Evolutionary conservation across 1,140 invertebrate genomes (phyloP), one percentile per base, ranked within the genome.

Genomic region (Lutraria rhynchaena): DNA sequence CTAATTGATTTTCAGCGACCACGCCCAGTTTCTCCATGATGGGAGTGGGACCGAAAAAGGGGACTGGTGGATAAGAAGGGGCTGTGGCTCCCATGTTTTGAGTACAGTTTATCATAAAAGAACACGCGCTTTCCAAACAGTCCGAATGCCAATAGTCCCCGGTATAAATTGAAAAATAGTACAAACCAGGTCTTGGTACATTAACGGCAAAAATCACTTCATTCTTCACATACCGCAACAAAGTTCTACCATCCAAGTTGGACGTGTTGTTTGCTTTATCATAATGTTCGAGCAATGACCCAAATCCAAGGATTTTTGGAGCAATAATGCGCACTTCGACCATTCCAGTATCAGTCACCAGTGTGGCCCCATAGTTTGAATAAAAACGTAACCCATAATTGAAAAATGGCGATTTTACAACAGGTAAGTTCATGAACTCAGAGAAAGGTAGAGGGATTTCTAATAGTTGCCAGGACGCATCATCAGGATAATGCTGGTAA

Each of bases 401-500:
- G 67, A 91, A 91, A 76, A 92, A 92, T 37, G 91, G 91, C 11
- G 91, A 92, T 60, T 92, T 92, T 22, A 92, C 87, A 33, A 92
- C 89, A 0, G 94, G 93, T 27, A 93, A 85, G 71, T 89, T 87
- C 35, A 94, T 92, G 88, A 94, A 94, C 60, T 94, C 91, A 11
- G 93, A 93, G 81, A 94, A 90, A 19, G 91, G 92, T 17, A 94
- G 84, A 19, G 93, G 93, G 60, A 91, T 91, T 58, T 93, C 91
- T 63, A 94, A 84, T 29, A 94, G 90, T 86, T 94, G 94, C 94
- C 94, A 94, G 57, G 89, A 89, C 17, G 85, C 86, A 61, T 93
- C 91, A 83, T 93, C 93, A 2, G 94, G 94, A 85, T 93, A 94
- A 86, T 94, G 94, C n/a, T 94, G 93, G 87, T 92, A 94, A 53